Percentiles rank a stretch among this genome's conserved stretches.
Evolutionary conservation across 2,888 invertebrate species (phyloP).

Genomic region (Caenorhabditis wallacei): DNA sequence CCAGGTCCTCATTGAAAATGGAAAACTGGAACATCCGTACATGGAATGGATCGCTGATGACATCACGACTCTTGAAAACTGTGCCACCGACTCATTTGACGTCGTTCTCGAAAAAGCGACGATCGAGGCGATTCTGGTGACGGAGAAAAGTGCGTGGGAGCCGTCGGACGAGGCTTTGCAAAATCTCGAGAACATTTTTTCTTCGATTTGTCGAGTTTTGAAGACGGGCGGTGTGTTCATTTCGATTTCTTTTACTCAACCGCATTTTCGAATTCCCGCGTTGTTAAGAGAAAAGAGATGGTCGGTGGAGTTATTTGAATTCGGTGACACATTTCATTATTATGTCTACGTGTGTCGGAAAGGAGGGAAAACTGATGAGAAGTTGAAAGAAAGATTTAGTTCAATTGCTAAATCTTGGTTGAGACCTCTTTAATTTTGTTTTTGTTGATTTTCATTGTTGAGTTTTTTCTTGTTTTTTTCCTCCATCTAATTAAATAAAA

Average conservation of each 20-base stretch:
- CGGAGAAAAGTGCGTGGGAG: slow-evolving; percentile 78
- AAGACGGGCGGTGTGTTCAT: slow-evolving; percentile 75
- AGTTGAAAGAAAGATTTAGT: slow-evolving; percentile 30
- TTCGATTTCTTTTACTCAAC: slow-evolving; percentile 84
- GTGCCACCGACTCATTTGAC: slow-evolving; percentile 83
- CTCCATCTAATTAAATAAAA: slow-evolving; percentile 6
- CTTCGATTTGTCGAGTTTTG: slow-evolving; percentile 83
- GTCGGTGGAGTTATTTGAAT: slow-evolving; percentile 72
- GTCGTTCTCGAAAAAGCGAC: slow-evolving; percentile 85
- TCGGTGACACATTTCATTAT: slow-evolving; percentile 77
- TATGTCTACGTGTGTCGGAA: slow-evolving; percentile 75
- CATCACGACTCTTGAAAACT: slow-evolving; percentile 82
- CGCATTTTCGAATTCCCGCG: slow-evolving; percentile 84
- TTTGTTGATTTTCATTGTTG: slow-evolving; percentile 8
- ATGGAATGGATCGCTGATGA: slow-evolving; percentile 85
- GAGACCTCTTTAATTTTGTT: slow-evolving; percentile 15
- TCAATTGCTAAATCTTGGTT: slow-evolving; percentile 57
- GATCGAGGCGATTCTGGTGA: slow-evolving; percentile 84
- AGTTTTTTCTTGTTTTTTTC: slow-evolving; percentile 3
- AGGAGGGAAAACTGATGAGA: slow-evolving; percentile 41
- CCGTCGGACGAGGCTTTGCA: slow-evolving; percentile 71
- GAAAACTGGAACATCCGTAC: slow-evolving; percentile 73
- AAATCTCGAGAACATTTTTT: slow-evolving; percentile 77
- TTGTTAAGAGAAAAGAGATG: slow-evolving; percentile 71
- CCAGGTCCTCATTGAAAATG: slow-evolving; percentile 59